Conservation (phyloP, 2,888 invertebrate genomes). For the Barypeithes pellucidus region DNA sequence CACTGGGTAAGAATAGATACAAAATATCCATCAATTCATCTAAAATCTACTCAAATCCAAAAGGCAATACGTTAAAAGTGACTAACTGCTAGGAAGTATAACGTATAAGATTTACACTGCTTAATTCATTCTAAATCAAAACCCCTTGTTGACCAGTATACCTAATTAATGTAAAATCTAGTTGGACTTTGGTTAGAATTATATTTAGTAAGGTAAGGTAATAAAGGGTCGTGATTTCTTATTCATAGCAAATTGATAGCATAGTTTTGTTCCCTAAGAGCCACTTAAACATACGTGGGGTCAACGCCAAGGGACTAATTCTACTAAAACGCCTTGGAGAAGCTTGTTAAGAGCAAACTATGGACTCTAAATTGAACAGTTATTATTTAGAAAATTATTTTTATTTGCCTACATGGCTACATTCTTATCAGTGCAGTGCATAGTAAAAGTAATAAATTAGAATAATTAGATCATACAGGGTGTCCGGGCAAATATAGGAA, state of each 20-base stretch:
- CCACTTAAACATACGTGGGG: conserved; percentile 56
- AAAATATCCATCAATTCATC: too few relatives aligned
- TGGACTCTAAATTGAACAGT: conserved; percentile 48
- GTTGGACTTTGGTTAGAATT: conserved; percentile 31
- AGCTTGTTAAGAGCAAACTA: conserved; percentile 52
- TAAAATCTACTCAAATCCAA: too few relatives aligned
- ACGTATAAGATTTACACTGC: too few relatives aligned
- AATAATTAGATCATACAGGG: too few relatives aligned
- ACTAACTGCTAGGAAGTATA: too few relatives aligned
- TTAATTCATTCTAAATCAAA: too few relatives aligned
- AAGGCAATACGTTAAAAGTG: too few relatives aligned
- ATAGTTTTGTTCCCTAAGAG: conserved; percentile 48
- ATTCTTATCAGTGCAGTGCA: too few relatives aligned
- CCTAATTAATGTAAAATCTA: conserved; percentile 5
- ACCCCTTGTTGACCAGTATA: neutral
- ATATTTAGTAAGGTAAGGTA: conserved; percentile 36
- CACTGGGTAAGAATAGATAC: too few relatives aligned
- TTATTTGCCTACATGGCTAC: neutral
- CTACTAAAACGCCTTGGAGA: conserved; percentile 56
- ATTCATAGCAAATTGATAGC: conserved; percentile 53
- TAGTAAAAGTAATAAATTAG: too few relatives aligned
- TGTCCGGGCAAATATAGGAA: too few relatives aligned
- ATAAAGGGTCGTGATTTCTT: conserved; percentile 45
- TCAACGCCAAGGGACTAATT: conserved; percentile 61
- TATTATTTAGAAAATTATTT: conserved; percentile 41